Percentiles rank a stretch among this genome's conserved stretches.
Evolutionary conservation across 2,888 invertebrate species (phyloP).

Genomic region (Vanessa cardui): DNA sequence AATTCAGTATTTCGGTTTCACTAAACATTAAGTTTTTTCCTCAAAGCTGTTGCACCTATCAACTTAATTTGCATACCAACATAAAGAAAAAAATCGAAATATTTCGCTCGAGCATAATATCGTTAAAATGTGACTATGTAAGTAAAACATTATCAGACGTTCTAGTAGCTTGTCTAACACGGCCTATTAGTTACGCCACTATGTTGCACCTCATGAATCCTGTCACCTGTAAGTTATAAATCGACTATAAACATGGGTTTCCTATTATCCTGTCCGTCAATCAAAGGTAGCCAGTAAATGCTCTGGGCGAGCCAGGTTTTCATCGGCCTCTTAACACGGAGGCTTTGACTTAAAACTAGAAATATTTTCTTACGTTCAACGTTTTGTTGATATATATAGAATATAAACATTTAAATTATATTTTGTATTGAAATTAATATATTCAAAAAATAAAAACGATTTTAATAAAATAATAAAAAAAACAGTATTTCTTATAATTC

Average conservation of each 20-base stretch:
- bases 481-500: background rate
- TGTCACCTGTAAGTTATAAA: conserved; percentile 42
- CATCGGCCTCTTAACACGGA: conserved; percentile 21
- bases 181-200: conserved; percentile 36
- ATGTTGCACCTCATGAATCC: conserved; percentile 30
- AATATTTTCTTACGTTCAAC: conserved; percentile 2
- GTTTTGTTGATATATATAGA: background rate
- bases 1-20: too few relatives aligned
- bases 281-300: conserved; percentile 36
- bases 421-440: too few relatives aligned
- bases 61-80: too few relatives aligned
- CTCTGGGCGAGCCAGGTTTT: conserved; percentile 32
- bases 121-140: conserved; percentile 50
- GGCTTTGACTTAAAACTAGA: conserved; percentile 6
- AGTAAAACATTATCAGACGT: conserved; percentile 17
- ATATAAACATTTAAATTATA: too few relatives aligned
- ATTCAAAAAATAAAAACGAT: too few relatives aligned
- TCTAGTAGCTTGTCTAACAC: conserved; percentile 18
- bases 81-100: too few relatives aligned
- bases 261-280: conserved; percentile 39
- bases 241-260: conserved; percentile 39
- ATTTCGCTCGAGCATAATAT: conserved; percentile 33
- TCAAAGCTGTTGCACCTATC: too few relatives aligned
- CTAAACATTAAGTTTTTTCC: too few relatives aligned
- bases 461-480: background rate